These are phyloP conservation scores for Pelagia noctiluca DNA, from an alignment of 30 jellyfish, hydroid and myxozoan species.

Conservation along the genomic window DNA sequence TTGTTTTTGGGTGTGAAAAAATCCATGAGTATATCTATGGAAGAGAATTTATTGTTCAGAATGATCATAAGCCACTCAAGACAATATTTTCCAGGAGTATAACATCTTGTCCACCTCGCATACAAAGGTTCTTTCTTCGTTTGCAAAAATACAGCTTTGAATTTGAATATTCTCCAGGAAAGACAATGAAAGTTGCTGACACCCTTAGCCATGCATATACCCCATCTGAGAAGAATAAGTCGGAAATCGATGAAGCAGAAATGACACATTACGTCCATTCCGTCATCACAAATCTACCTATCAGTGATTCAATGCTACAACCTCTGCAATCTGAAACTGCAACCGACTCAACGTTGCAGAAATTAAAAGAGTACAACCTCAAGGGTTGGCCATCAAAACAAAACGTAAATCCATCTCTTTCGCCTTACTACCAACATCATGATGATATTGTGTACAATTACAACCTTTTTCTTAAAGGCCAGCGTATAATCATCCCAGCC, in stretches of 20 bases:
- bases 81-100: constrained; percentile 28
- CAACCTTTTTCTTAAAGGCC: constrained; percentile 60
- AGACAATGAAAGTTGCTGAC: constrained; percentile 49
- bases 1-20: constrained; percentile 24
- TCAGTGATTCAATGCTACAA: constrained; percentile 29
- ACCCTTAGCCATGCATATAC: constrained; percentile 56
- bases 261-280: constrained; percentile 24
- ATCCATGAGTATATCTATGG: constrained; percentile 22
- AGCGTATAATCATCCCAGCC: constrained; percentile 53
- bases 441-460: constrained; percentile 45
- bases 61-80: constrained; percentile 43
- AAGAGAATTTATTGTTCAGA: constrained; percentile 14
- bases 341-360: constrained; percentile 58
- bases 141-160: constrained; percentile 48
- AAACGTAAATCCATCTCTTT: constrained; percentile 23
- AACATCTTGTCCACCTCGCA: constrained; percentile 49
- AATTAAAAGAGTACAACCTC: constrained; percentile 39
- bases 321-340: constrained; percentile 46
- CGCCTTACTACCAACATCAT: constrained; percentile 55
- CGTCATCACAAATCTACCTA: constrained; percentile 11
- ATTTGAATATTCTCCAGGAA: constrained; percentile 53
- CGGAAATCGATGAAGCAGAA: constrained; percentile 51
- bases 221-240: constrained; percentile 22
- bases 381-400: constrained; percentile 52
- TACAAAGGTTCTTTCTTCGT: constrained; percentile 39